These are phyloP conservation scores for Pyrocephalus nanus DNA, from an alignment of 2,797 vertebrate genomes.

Conservation along the genomic window DNA sequence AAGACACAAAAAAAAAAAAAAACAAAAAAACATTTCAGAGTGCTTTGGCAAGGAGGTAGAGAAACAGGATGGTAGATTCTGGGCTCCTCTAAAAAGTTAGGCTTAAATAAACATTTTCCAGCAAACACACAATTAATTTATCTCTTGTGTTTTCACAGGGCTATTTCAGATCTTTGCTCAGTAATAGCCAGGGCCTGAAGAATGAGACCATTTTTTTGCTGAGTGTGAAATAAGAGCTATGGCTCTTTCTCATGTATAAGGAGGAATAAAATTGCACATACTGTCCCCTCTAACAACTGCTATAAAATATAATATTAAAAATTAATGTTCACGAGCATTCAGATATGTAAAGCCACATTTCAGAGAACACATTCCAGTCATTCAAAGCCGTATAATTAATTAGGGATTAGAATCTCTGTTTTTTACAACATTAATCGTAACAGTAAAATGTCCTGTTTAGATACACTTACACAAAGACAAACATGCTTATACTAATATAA, in stretches of 20 bases:
- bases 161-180: neutral
- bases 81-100: neutral
- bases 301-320: constrained; percentile 18
- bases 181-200: neutral
- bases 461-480: neutral
- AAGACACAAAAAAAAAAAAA: neutral
- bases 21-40: neutral
- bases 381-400: neutral
- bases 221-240: neutral
- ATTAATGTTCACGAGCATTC: neutral
- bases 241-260: neutral
- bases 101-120: neutral
- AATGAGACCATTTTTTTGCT: neutral
- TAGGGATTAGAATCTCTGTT: neutral
- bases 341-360: neutral
- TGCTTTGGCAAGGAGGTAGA: neutral
- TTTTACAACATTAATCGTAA: neutral
- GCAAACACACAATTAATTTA: neutral
- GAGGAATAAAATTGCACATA: neutral
- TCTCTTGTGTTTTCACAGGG: neutral
- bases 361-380: neutral
- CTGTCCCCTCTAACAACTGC: neutral
- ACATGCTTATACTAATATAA: neutral
- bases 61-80: neutral
- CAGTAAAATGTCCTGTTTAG: neutral